Evolutionary conservation across 2,888 invertebrate species (phyloP), one percentile per base, ranked within the genome.

Genomic region (Antheraea assamensis): DNA sequence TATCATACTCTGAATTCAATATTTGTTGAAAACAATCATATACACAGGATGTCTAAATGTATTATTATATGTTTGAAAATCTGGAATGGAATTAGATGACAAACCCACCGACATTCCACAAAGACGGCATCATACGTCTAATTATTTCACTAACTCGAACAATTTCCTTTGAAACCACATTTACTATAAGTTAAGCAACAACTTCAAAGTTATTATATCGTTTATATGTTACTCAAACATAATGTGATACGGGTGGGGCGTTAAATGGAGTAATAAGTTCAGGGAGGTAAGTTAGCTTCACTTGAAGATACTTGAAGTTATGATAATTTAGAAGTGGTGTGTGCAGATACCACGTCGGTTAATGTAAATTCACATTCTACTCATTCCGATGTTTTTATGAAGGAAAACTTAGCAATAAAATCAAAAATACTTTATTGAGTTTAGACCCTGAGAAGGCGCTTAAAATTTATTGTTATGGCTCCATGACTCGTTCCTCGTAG

Each of bases 131-230:
- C 30, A 66, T 66, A 19, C 30, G 30, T 3, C 24, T 64, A 70
- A 61, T 74, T 72, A 74, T 30, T 66, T 17, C 5, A 66, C 30
- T 19, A 66, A 66, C 31, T 31, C 21, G 19, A 66, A 66, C 66
- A 66, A 66, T 66, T 66, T 66, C 66, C 66, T 66, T 27, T 31
- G 31, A 66, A 66, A 66, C 66, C 30, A 66, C 13, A 58, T 58
- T 58, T 24, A 58, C 24, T 58, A 58, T 24, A 24, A 24, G 24
- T 21, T 24, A 58, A 13, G 58, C 3, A 58, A 58, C 58, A 58
- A 55, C 58, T 58, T 24, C n/a, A 58, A n/a, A 24, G 58, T 58
- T 58, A 24, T 13, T 58, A 58, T 58, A 24, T 58, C n/a, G 58
- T 13, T 58, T 58, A 24, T 52, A 52, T n/a, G 24, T 58, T 24